Evolutionary conservation across 2,797 vertebrate species (phyloP), one percentile per base, ranked within the genome.

Genomic region (Psittacula echo): DNA sequence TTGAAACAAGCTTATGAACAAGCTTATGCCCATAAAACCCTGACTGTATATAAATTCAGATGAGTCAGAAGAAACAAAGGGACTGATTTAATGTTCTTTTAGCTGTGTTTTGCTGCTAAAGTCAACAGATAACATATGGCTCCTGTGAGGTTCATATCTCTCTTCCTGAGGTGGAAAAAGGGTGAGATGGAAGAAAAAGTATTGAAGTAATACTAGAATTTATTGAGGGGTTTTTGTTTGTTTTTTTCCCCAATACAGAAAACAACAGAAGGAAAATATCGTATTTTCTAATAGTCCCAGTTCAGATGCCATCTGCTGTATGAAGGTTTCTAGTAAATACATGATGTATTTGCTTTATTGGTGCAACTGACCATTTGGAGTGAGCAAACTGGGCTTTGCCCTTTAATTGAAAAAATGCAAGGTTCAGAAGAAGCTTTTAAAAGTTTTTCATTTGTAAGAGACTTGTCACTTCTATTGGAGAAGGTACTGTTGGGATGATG

Each of bases 21-120:
- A 85, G 71, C 77, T 94, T 77, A 41, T 64, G 65, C 87, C 85
- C 60, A 93, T 96, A 96, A 93, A 96, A 26, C 27, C 58, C 51
- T 77, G 67, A 53, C 74, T 93, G 83, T 50, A 79, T 94, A 77
- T 95, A 95, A 95, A 95, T 94, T 96, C 84, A 94, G 61, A 79
- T 87, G 95, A 96, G 77, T 93, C 94, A 94, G 88, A 97, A 92
- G 85, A 92, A 91, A 96, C 86, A 89, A 94, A 96, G 56, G 65
- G 58, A 34, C 87, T 91, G 77, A 85, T 90, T 94, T 93, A 87
- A 87, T 68, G 86, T 91, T 94, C 60, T 82, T 65, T 65, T 90
- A 74, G 74, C 91, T 76, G 60, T 0, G 0, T 88, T 93, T 89
- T 80, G 41, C 77, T 65, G 88, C 74, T 94, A 13, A 80, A 96